Base-by-base conservation (phyloP, 92 coral and sea anemone genomes). In the Siderastrea radians region DNA sequence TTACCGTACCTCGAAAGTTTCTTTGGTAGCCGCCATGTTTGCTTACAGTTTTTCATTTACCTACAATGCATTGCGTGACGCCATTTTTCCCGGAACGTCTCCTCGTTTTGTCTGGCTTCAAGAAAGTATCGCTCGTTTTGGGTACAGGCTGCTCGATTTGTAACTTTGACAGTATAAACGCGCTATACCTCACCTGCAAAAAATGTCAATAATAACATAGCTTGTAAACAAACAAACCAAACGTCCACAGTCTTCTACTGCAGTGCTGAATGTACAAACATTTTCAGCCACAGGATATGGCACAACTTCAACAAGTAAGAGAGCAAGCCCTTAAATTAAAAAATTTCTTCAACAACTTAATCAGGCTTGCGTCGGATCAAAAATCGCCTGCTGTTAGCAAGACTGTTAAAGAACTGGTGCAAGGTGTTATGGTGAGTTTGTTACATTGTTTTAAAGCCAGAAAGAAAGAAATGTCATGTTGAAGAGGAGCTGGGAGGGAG, bases 371-470 rank as follows among this genome's bases (percentile, higher is more conserved):
- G 45, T 92, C 98, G n/a, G 98, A 89, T 68, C 94, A 91, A 69
- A 93, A 93, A 84, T 98, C 99, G 4, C 99, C 98, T 1, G 98
- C 93, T 78, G 93, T 98, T 75, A 98, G 99, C 19, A 93, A 93
- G 65, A 94, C 90, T 86, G 99, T 98, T 5, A 91, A 95, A 83
- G 99, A 94, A 63, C 91, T 98, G 71, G 96, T 98, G 47, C 95
- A 94, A 82, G 96, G 92, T 88, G 99, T 98, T 61, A 94, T 98
- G 99, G 99, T 98, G 84, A 75, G 99, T 82, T 19, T 2, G 38
- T 16, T 52, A 6, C 6, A 13, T 13, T 12, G 16, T 46, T 61
- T 7, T 19, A 5, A 44, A 44, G 60, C 7, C 47, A 52, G 55
- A 16, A 1, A 0, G 62, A 57, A 9, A 15, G 62, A n/a, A n/a